These are phyloP conservation scores for Habroteleia sp. DNA, from an alignment of 2,888 invertebrate species.

Conservation along the genomic window DNA sequence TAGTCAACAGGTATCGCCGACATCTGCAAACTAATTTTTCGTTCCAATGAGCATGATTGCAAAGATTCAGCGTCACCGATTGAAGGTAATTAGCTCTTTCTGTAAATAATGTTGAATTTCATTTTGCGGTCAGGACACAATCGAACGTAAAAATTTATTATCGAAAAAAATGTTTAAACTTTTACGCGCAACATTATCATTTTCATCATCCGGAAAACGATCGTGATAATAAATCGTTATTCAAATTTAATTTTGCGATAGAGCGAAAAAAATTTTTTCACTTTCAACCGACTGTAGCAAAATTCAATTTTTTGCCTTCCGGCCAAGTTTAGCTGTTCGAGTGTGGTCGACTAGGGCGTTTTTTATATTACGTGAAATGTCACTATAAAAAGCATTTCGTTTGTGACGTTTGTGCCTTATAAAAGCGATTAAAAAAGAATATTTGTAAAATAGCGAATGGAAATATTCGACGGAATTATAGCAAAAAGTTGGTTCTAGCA, in stretches of 20 bases:
- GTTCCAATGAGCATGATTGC: constrained; percentile 27
- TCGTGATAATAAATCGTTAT: no score
- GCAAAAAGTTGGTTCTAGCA: constrained; percentile 6
- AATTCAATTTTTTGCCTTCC: no score
- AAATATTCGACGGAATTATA: constrained; percentile 42
- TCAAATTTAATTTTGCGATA: no score
- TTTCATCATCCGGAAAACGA: no score
- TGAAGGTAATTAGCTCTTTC: constrained; percentile 30
- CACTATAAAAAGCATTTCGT: constrained; percentile 2
- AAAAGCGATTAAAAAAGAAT: constrained; percentile 23
- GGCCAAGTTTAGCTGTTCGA: no score
- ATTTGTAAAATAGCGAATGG: constrained; percentile 26
- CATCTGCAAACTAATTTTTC: constrained; percentile 38
- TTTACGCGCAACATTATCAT: no score
- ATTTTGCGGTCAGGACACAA: no score
- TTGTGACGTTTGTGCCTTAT: constrained; percentile 16
- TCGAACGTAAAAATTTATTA: no score
- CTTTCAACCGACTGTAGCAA: no score
- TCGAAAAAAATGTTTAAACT: no score
- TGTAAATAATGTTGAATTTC: constrained; percentile 18
- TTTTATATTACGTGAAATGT: constrained; percentile 1
- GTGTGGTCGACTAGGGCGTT: not conserved
- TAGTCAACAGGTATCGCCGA: constrained; percentile 3
- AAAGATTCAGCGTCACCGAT: constrained; percentile 23
- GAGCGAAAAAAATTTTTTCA: no score